Evolutionary conservation across 2,113 vertebrate species (phyloP).

Genomic region (Myrmecobius fasciatus): DNA sequence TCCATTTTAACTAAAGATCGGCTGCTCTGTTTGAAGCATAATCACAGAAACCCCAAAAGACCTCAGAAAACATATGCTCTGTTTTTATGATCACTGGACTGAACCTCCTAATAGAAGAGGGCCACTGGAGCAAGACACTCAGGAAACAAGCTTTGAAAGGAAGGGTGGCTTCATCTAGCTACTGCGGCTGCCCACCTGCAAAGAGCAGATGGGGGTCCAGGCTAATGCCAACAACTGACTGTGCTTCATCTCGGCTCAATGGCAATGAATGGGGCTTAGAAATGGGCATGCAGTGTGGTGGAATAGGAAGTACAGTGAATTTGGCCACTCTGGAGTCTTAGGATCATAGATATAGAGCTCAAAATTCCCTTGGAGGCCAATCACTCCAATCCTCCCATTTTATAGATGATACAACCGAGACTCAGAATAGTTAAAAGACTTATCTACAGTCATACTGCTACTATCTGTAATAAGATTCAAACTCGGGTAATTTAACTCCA

Average conservation of each 20-base stretch:
- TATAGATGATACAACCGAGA: neutral
- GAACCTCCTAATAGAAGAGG: neutral
- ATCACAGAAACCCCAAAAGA: conserved; percentile 14
- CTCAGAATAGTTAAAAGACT: neutral
- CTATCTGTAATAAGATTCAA: neutral
- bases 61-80: conserved; percentile 5
- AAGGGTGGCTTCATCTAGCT: neutral
- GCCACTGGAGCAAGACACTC: conserved; percentile 3
- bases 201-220: neutral
- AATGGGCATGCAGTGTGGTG: neutral
- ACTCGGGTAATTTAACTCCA: neutral
- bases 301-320: neutral
- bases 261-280: neutral
- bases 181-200: neutral
- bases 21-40: conserved; percentile 26
- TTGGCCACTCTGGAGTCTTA: neutral
- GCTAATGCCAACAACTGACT: conserved; percentile 9
- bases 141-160: conserved; percentile 33
- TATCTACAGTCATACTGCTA: neutral
- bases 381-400: neutral
- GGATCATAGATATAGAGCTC: neutral
- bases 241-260: neutral
- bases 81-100: conserved; percentile 8
- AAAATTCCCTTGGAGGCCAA: neutral
- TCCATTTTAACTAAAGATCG: conserved; percentile 29